phyloP scores from a whole-genome alignment of 2,113 vertebrate species.

The Condylura cristata region DNA sequence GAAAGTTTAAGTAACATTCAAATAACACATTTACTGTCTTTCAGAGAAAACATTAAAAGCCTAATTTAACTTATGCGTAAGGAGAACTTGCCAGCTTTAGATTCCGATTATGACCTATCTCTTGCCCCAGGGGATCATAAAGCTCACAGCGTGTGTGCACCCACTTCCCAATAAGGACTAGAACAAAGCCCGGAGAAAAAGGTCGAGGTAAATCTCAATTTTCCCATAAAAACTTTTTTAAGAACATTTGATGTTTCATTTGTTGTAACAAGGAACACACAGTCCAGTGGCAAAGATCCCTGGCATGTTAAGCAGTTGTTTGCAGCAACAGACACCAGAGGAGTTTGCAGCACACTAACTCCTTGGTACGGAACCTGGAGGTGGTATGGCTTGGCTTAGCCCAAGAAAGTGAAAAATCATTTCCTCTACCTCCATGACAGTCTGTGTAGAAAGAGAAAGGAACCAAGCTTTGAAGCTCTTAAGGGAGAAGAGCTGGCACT shows the following conservation, averaged over 20 bases:
- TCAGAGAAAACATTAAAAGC: conserved; percentile 6
- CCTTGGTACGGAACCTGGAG: background rate
- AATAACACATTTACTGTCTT: background rate
- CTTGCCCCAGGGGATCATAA: background rate
- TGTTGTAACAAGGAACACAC: conserved; percentile 42
- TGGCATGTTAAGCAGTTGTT: conserved; percentile 23
- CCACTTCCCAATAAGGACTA: background rate
- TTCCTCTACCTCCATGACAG: background rate
- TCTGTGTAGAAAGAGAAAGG: background rate
- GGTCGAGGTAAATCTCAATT: background rate
- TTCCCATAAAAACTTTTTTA: background rate
- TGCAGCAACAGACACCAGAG: background rate
- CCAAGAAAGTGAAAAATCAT: conserved; percentile 40
- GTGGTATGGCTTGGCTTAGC: background rate
- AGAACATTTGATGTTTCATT: background rate
- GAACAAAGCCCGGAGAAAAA: background rate
- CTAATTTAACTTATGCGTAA: background rate
- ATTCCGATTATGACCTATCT: background rate
- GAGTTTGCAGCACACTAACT: background rate
- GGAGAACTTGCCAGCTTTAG: background rate
- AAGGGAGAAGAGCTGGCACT: background rate
- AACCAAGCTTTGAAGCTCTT: background rate
- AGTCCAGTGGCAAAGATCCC: background rate
- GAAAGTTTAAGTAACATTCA: background rate
- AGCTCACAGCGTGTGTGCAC: background rate